Base-by-base conservation (phyloP, 1,140 invertebrate species). In the Brachystomella parvula region DNA sequence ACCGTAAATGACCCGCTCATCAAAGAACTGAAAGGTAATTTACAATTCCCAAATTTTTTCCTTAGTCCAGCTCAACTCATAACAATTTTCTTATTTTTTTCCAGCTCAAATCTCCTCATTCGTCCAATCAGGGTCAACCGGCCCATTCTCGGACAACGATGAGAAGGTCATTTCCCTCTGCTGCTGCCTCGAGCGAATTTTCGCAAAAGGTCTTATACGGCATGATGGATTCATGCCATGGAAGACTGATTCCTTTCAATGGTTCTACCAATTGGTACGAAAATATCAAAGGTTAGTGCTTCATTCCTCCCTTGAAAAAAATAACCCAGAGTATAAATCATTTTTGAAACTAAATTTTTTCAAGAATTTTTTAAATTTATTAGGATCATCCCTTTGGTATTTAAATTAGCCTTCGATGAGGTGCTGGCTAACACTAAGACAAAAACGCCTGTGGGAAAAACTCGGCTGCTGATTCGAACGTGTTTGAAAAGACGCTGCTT, bases 221-320 rank as follows among this genome's bases (percentile, higher is more conserved):
- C 56, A 67, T 58, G 71, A 73, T 64, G 71, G 66, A 12, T 73
- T 73, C 53, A 70, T 61, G 6, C 68, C 71, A 19, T 70, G 71
- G 68, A 70, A 66, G 61, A 61, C 68, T 2, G 69, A 73, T 59
- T 61, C 60, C 21, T 73, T 73, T 33, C 69, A 70, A 60, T 73
- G 71, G 71, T 73, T 73, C 49, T 68, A 70, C 44, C 71, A 73
- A 65, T n/a, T 68, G 17, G 30, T 70, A 1, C 24, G 69, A 59
- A 73, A 69, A 61, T 70, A 73, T 65, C 66, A 72, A 28, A 65
- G 60, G 69, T 70, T 35, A 53, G 32, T 61, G 21, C 24, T 17
- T 61, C 29, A 61, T 29, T 53, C 29, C 15, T 12, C 24, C 56
- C n/a, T n/a, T n/a, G n/a, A 53, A 24, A 24, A 53, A 9, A 53